Percentiles rank a stretch among this genome's conserved stretches.
Evolutionary conservation across 2,113 vertebrate genomes (phyloP).

Genomic region (Grantiella picta): DNA sequence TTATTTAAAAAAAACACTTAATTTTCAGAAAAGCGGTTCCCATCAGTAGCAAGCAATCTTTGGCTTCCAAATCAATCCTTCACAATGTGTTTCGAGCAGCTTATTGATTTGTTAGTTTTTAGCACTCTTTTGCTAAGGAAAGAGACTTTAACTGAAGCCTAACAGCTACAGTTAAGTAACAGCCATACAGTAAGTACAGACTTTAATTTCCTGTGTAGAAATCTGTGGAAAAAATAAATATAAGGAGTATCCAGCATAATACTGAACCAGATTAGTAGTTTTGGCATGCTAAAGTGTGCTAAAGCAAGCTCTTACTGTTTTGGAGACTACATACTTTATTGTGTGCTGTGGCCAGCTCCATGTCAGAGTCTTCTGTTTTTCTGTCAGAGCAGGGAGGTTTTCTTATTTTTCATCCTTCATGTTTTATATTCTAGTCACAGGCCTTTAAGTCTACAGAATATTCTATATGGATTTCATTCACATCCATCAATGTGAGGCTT

Average conservation of each 20-base stretch:
- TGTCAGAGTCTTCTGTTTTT: background rate
- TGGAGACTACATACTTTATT: background rate
- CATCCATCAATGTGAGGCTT: background rate
- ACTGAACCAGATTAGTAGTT: conserved; percentile 15
- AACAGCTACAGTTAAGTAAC: conserved; percentile 22
- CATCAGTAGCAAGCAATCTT: background rate
- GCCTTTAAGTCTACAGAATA: background rate
- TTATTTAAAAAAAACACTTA: background rate
- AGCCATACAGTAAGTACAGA: conserved; percentile 23
- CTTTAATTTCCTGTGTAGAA: conserved; percentile 70
- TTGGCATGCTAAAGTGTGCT: background rate
- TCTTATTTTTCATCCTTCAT: background rate
- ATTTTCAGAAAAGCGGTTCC: background rate
- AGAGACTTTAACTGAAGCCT: background rate
- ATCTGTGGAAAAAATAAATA: conserved; percentile 47
- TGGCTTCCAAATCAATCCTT: conserved; percentile 23
- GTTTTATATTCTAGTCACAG: background rate
- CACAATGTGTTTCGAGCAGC: conserved; percentile 12
- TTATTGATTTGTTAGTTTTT: conserved; percentile 56
- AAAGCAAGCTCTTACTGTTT: background rate
- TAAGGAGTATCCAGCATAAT: conserved; percentile 24
- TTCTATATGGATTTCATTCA: background rate
- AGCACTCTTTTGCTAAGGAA: conserved; percentile 12
- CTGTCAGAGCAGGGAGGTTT: background rate
- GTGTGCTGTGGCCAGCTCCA: background rate